Evolutionary conservation across 1,140 invertebrate species (phyloP).

Genomic region (Drosophila ironensis): DNA sequence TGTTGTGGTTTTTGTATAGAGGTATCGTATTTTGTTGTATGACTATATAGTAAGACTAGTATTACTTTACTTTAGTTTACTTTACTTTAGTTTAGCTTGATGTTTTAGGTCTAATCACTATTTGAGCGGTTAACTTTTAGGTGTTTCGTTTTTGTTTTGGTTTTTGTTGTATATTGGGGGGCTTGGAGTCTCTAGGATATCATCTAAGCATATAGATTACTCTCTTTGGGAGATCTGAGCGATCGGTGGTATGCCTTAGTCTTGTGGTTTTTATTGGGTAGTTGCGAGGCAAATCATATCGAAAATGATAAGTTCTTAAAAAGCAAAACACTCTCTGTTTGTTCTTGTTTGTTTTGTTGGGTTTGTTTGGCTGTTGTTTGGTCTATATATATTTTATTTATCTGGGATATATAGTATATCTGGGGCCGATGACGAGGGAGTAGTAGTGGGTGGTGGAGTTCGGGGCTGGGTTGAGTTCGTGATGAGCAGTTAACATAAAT

Average conservation of each 20-base stretch:
- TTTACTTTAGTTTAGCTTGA: constrained; percentile 59
- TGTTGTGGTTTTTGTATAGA: background rate
- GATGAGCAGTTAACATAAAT: constrained; percentile 63
- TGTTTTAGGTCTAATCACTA: constrained; percentile 39
- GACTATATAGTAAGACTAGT: constrained; percentile 40
- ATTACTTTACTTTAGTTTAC: constrained; percentile 57
- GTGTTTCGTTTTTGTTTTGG: constrained; percentile 11
- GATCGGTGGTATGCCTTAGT: constrained; percentile 26
- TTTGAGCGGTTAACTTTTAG: constrained; percentile 20
- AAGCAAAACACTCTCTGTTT: constrained; percentile 41
- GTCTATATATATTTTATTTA: constrained; percentile 1
- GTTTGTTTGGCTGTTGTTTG: constrained; percentile 27
- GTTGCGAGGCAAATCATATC: constrained; percentile 45
- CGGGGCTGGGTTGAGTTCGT: constrained; percentile 26
- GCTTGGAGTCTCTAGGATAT: background rate
- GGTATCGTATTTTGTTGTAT: background rate
- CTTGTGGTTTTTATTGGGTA: constrained; percentile 5
- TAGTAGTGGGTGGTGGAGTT: constrained; percentile 4
- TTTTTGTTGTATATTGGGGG: too few species aligned
- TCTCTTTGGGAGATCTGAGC: background rate
- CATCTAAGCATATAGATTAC: constrained; percentile 1
- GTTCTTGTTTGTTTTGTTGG: constrained; percentile 19
- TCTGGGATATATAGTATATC: background rate
- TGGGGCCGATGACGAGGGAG: constrained; percentile 10
- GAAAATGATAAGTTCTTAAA: constrained; percentile 63